phyloP scores from a whole-genome alignment of 2,113 vertebrate species.

The Cichladusa arquata region DNA sequence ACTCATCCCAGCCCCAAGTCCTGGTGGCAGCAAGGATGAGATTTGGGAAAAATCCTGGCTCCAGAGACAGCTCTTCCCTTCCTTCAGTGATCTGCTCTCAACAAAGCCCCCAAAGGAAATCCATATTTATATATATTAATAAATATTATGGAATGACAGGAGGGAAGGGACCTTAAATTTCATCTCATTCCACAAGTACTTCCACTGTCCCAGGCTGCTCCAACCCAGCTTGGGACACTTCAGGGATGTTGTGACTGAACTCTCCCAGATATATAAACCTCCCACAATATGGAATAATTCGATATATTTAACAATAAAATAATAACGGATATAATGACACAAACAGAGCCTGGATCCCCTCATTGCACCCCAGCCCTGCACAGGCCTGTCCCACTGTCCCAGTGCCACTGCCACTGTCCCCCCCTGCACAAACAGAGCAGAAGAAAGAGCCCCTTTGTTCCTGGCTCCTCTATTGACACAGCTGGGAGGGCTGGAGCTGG shows the following conservation, averaged over 20 bases:
- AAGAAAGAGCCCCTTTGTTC: conserved; percentile 43
- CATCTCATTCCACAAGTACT: not conserved
- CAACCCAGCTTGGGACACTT: not conserved
- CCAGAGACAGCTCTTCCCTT: not conserved
- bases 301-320: rapidly evolving
- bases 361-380: not conserved
- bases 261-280: not conserved
- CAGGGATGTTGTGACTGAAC: not conserved
- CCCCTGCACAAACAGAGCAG: not conserved
- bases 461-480: conserved; percentile 57
- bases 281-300: not conserved
- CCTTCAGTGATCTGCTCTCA: not conserved
- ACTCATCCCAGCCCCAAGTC: rapidly evolving
- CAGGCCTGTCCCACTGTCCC: not conserved
- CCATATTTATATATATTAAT: not conserved
- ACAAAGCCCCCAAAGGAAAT: not conserved
- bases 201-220: not conserved
- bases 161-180: not conserved
- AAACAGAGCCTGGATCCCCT: not conserved
- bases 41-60: not conserved
- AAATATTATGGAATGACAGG: not conserved
- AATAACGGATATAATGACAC: rapidly evolving
- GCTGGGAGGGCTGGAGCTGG: conserved; percentile 11
- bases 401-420: not conserved
- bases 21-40: rapidly evolving